A percentile compares a stretch with the other conserved stretches of the same genome.
phyloP scores from a whole-genome alignment of 2,113 vertebrate genomes.

The Sylvietta virens region DNA sequence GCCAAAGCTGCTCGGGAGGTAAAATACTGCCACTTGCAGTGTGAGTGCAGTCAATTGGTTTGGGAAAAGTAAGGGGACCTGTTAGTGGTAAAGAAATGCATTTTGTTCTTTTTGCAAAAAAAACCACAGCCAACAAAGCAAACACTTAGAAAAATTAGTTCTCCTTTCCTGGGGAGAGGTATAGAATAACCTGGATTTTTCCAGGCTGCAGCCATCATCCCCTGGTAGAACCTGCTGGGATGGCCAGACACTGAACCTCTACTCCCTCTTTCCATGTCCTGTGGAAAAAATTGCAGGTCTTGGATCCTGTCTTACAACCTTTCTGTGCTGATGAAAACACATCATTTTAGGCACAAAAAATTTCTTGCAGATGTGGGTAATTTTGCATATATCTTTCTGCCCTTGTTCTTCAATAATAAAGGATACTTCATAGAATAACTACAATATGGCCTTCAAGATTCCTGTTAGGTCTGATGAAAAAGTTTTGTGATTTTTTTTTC shows the following conservation, averaged over 20 bases:
- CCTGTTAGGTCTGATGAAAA: background rate
- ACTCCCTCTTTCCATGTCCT: background rate
- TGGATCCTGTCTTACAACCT: background rate
- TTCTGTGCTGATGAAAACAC: background rate
- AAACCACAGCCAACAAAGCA: rapidly evolving
- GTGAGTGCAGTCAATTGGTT: background rate
- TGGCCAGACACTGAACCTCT: background rate
- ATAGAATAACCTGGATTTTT: background rate
- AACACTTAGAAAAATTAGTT: background rate
- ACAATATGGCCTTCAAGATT: background rate
- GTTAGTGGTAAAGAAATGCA: background rate
- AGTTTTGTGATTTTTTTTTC: background rate
- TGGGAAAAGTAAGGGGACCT: background rate
- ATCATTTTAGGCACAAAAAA: background rate
- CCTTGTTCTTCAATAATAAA: background rate
- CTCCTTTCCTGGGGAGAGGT: background rate
- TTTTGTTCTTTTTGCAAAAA: background rate
- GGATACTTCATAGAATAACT: background rate
- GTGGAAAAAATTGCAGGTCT: background rate
- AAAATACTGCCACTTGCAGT: background rate
- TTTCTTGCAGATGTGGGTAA: background rate
- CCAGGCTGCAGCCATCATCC: background rate
- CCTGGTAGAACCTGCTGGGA: background rate
- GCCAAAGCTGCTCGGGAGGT: background rate
- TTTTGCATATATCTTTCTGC: background rate